Conservation (phyloP, 1,140 invertebrate species). For the Macrobrachium rosenbergii region DNA sequence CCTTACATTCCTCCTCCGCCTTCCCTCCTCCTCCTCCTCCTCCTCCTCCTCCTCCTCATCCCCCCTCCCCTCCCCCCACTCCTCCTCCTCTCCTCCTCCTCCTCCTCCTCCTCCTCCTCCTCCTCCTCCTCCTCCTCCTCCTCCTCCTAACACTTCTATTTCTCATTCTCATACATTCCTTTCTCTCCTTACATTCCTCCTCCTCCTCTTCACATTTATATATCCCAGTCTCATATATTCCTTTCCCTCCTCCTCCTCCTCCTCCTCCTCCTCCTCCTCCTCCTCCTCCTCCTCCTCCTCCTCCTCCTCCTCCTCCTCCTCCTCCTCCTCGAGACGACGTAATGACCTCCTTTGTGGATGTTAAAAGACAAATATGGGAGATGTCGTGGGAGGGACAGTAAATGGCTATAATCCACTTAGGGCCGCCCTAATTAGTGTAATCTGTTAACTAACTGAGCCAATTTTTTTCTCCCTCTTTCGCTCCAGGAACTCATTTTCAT, state of each 20-base stretch:
- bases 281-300: not conserved
- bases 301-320: not conserved
- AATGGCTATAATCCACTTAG: no score
- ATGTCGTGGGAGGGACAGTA: no score
- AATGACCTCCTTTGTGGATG: not conserved
- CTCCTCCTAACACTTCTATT: no score
- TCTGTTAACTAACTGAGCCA: not conserved
- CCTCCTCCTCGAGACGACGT: not conserved
- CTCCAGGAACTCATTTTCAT: no score
- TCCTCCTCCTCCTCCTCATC: no score
- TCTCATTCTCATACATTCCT: not conserved
- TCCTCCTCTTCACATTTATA: not conserved
- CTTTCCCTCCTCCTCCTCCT: not conserved
- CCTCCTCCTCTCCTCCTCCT: no score
- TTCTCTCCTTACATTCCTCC: not conserved
- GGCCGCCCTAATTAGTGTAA: no score
- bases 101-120: not conserved
- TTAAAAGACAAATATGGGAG: not conserved
- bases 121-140: not conserved
- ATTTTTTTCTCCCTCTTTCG: slow-evolving; percentile 1
- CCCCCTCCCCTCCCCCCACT: not conserved
- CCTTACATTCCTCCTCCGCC: not conserved
- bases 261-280: not conserved
- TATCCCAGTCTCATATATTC: not conserved
- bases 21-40: not conserved